A percentile compares a stretch with the other conserved stretches of the same genome.
Evolutionary conservation across 1,140 invertebrate species (phyloP).

Genomic region (Pachypsylla venusta): DNA sequence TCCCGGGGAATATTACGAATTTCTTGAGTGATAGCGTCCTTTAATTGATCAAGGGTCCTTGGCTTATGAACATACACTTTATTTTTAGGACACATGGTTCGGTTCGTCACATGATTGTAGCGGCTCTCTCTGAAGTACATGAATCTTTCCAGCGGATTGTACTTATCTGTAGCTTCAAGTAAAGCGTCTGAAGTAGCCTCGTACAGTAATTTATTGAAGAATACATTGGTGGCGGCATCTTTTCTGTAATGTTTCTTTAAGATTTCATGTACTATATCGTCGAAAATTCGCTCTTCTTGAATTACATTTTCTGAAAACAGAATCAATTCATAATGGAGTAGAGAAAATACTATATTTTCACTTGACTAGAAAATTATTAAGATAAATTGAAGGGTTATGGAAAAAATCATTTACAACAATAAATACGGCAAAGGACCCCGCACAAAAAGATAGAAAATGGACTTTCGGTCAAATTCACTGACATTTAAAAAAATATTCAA

Average conservation of each 20-base stretch:
- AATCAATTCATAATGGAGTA: too few relatives aligned
- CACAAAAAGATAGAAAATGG: too few relatives aligned
- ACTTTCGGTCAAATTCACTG: too few relatives aligned
- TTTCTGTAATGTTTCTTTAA: neutral
- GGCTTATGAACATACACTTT: slow-evolving; percentile 23
- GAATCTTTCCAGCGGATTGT: neutral
- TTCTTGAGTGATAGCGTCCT: slow-evolving; percentile 23
- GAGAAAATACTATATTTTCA: too few relatives aligned
- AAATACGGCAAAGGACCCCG: too few relatives aligned
- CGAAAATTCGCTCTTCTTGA: neutral
- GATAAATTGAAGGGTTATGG: too few relatives aligned
- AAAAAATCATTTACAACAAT: too few relatives aligned
- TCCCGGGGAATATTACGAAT: slow-evolving; percentile 15
- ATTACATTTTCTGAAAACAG: neutral
- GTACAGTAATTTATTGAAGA: neutral
- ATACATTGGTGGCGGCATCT: slow-evolving; percentile 1
- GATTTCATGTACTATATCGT: neutral
- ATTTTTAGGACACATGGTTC: slow-evolving; percentile 20
- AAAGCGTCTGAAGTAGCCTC: neutral
- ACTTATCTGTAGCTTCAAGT: neutral
- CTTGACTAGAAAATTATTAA: too few relatives aligned
- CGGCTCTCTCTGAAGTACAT: neutral
- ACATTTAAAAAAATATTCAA: too few relatives aligned
- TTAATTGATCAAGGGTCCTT: slow-evolving; percentile 23
- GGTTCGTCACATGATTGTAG: slow-evolving; percentile 5